These are phyloP conservation scores for Aleiodes sp. DNA, from an alignment of 1,140 invertebrate species.

Conservation along the genomic window DNA sequence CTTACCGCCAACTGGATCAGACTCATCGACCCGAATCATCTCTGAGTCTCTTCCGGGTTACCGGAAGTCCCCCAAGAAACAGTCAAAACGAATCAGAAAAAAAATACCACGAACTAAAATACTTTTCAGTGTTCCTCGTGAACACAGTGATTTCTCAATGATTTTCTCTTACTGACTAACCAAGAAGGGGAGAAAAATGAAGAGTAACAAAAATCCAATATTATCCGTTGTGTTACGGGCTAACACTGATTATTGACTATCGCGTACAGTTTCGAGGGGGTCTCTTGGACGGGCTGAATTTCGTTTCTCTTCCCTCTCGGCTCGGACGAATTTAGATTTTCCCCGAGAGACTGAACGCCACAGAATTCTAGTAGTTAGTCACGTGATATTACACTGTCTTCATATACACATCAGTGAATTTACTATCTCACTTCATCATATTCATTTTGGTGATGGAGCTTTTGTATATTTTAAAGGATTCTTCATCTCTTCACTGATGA, in stretches of 20 bases:
- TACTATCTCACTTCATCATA: neutral
- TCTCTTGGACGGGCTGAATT: conserved; percentile 16
- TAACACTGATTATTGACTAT: conserved; percentile 60
- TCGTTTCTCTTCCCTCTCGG: conserved; percentile 31
- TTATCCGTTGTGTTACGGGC: conserved; percentile 44
- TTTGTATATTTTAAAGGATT: too few species aligned
- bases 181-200: neutral
- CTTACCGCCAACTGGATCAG: conserved; percentile 86
- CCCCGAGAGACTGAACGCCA: conserved; percentile 55
- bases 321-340: conserved; percentile 64
- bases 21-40: conserved; percentile 88
- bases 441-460: too few species aligned
- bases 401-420: conserved; percentile 9
- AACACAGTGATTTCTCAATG: neutral
- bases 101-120: neutral
- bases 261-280: conserved; percentile 36
- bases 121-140: too few species aligned
- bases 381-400: conserved; percentile 47
- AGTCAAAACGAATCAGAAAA: neutral
- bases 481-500: too few species aligned
- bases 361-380: conserved; percentile 55
- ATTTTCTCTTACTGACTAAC: neutral
- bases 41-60: conserved; percentile 24
- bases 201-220: conserved; percentile 14
- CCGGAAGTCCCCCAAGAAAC: neutral